Conservation (phyloP, 1,140 invertebrate species). For the Mamestra configurata region DNA sequence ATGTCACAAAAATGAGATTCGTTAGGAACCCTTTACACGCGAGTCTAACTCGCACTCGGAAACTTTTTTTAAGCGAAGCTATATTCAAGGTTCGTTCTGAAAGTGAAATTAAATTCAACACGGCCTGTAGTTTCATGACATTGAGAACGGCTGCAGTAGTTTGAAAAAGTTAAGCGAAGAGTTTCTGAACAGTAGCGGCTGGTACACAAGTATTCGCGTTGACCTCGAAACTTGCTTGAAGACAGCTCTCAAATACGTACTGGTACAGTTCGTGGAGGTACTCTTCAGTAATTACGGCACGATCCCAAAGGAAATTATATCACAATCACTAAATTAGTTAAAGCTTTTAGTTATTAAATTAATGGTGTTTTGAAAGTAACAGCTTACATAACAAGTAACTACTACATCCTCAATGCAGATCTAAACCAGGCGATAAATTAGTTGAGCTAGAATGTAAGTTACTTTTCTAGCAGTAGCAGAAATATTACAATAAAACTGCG, state of each 20-base stretch:
- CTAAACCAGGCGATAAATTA: not conserved
- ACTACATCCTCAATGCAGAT: not conserved
- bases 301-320: constrained; percentile 47
- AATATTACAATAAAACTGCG: not conserved
- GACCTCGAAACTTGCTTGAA: constrained; percentile 40
- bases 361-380: not conserved
- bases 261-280: not conserved
- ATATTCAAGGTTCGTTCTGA: constrained; percentile 8
- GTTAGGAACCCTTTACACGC: too few species aligned
- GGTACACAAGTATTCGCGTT: constrained; percentile 33
- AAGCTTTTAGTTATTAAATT: constrained; percentile 15
- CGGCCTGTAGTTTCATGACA: constrained; percentile 19
- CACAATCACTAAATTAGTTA: not conserved
- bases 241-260: constrained; percentile 29
- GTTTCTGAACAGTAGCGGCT: constrained; percentile 14
- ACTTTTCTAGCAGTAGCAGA: not conserved
- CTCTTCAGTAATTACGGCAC: constrained; percentile 40
- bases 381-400: too few species aligned
- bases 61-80: not conserved
- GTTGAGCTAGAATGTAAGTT: not conserved
- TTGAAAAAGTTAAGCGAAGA: constrained; percentile 42
- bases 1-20: too few species aligned
- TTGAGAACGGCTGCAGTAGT: constrained; percentile 43
- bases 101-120: constrained; percentile 31
- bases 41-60: too few species aligned